phyloP scores from a whole-genome alignment of 2,797 vertebrate genomes.

The Coluber constrictor region DNA sequence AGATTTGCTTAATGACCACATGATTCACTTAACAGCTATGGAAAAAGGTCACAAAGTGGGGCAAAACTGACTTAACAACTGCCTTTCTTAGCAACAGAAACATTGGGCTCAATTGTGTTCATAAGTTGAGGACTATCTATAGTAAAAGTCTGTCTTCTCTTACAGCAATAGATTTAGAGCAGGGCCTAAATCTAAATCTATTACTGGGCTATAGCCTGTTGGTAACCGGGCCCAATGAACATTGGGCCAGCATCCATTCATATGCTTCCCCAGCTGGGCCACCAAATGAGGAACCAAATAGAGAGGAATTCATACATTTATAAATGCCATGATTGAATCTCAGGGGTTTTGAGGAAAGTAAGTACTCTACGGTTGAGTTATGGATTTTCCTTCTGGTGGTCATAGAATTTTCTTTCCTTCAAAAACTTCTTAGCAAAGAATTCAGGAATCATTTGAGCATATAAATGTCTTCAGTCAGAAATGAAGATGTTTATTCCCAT shows the following conservation, averaged over 20 bases:
- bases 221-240: no score
- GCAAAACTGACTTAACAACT: no score
- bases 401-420: not conserved
- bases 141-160: not conserved
- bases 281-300: not conserved
- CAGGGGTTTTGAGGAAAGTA: not conserved
- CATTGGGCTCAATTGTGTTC: no score
- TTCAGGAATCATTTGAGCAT: not conserved
- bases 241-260: no score
- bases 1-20: no score
- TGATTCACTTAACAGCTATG: no score
- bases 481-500: no score
- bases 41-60: no score
- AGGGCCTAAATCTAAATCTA: not conserved
- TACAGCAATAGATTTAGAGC: not conserved
- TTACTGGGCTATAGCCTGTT: no score
- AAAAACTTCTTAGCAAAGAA: not conserved
- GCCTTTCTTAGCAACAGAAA: no score
- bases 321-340: not conserved
- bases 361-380: not conserved
- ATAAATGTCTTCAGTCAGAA: not conserved
- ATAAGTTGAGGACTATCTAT: no score
- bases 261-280: no score
- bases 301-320: not conserved
- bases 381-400: not conserved